These are phyloP conservation scores for Hippotragus niger DNA, from an alignment of 2,113 vertebrate genomes.

Conservation along the genomic window DNA sequence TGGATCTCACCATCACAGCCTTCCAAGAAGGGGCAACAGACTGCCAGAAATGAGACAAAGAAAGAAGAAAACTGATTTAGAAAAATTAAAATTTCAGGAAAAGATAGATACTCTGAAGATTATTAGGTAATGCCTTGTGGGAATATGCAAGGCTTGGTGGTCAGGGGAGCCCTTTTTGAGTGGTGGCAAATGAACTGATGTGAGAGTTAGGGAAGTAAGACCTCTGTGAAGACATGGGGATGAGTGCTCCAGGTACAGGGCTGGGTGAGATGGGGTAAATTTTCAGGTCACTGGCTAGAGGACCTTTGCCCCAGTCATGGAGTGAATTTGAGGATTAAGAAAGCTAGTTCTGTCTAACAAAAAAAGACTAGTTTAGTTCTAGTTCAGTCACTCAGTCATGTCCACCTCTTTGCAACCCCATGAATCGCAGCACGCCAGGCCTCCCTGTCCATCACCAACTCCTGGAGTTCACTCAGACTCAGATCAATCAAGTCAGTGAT, in stretches of 20 bases:
- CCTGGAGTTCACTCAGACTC: no score
- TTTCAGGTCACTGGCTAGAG: neutral
- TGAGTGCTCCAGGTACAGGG: neutral
- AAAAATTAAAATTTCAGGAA: neutral
- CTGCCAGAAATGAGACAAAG: neutral
- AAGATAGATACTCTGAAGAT: neutral
- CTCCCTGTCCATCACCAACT: no score
- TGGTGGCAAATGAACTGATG: neutral
- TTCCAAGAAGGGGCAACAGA: fast-evolving
- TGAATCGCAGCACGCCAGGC: no score
- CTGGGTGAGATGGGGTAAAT: neutral
- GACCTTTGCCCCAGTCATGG: no score
- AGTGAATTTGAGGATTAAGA: neutral
- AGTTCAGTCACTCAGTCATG: no score
- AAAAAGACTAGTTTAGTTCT: no score
- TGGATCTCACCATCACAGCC: neutral
- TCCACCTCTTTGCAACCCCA: no score
- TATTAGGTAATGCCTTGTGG: neutral
- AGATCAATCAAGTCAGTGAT: no score
- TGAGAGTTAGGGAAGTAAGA: neutral
- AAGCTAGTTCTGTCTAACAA: neutral
- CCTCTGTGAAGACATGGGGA: neutral
- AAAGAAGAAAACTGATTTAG: neutral
- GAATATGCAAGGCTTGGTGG: neutral
- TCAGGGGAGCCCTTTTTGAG: neutral